These are phyloP conservation scores for Drosophila falleni DNA, from an alignment of 2,888 invertebrate genomes.

Conservation along the genomic window DNA sequence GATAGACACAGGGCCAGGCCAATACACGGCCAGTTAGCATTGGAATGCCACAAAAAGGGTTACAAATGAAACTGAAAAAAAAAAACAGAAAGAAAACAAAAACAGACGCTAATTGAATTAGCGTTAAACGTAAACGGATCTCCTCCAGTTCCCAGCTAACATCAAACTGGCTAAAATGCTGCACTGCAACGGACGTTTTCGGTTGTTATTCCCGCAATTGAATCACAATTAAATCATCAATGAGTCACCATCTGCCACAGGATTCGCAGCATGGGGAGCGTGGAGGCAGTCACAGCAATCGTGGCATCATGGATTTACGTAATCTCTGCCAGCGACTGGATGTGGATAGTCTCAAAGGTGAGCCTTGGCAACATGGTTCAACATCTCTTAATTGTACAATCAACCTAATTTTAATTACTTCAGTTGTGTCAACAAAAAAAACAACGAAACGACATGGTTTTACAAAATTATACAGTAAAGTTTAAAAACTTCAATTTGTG, in stretches of 20 bases:
- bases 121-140: constrained; percentile 33
- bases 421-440: no score
- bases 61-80: constrained; percentile 21
- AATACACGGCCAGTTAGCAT: constrained; percentile 45
- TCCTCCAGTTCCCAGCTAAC: constrained; percentile 24
- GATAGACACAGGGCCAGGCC: constrained; percentile 32
- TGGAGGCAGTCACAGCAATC: constrained; percentile 8
- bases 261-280: constrained; percentile 24
- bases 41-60: constrained; percentile 38
- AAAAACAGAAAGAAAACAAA: neutral
- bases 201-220: constrained; percentile 13
- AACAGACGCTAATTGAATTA: constrained; percentile 52
- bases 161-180: constrained; percentile 65
- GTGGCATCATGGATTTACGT: constrained; percentile 79
- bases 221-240: neutral
- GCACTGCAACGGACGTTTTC: constrained; percentile 67
- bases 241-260: constrained; percentile 33
- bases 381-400: no score
- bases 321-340: constrained; percentile 83
- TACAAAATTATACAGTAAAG: no score
- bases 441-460: no score
- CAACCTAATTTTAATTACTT: no score
- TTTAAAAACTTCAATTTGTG: no score
- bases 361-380: constrained; percentile 9
- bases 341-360: constrained; percentile 82